Conservation (phyloP, 2,797 vertebrate species). For the Rhinella marina region DNA sequence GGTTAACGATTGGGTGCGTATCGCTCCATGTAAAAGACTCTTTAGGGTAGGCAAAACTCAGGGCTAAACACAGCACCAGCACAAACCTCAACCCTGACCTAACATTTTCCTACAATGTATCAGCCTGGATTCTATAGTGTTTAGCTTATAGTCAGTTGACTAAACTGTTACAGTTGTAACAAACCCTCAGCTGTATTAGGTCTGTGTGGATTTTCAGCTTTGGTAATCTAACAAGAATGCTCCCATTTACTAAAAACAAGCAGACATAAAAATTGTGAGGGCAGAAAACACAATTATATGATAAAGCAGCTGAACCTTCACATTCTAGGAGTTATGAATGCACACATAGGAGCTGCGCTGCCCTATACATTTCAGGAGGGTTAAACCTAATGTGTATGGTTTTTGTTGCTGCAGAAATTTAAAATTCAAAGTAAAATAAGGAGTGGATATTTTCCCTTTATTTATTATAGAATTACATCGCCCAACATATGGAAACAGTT, state of each 20-base stretch:
- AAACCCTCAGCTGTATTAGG: background rate
- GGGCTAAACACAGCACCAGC: too few relatives aligned
- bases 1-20: too few relatives aligned
- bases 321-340: background rate
- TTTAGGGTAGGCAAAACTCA: too few relatives aligned
- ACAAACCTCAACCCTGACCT: too few relatives aligned
- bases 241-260: background rate
- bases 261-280: background rate
- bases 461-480: conserved; percentile 44
- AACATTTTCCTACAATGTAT: too few relatives aligned
- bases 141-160: background rate
- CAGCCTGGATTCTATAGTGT: background rate
- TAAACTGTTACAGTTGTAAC: background rate
- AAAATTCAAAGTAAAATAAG: conserved; percentile 14
- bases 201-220: background rate
- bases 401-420: conserved; percentile 13
- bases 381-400: conserved; percentile 1
- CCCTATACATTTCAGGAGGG: background rate
- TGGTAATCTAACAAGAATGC: background rate
- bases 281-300: background rate
- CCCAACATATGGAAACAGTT: conserved; percentile 52
- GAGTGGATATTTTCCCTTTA: conserved; percentile 26
- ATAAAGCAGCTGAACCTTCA: background rate
- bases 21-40: too few relatives aligned
- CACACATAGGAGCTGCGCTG: background rate